phyloP scores from a whole-genome alignment of 2,797 vertebrate species.

The Gallinago solitaria region DNA sequence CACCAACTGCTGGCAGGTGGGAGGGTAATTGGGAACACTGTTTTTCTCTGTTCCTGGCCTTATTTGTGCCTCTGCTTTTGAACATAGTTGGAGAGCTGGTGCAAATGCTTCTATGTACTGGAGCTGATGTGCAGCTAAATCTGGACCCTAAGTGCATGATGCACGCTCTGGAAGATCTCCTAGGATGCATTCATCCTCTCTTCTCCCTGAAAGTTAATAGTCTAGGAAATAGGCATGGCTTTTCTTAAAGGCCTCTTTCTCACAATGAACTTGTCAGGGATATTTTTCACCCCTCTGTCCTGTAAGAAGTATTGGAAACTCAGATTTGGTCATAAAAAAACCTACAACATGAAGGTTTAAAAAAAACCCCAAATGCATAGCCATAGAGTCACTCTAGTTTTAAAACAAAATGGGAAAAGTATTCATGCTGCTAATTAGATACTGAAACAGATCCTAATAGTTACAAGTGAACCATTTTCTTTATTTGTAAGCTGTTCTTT shows the following conservation, averaged over 20 bases:
- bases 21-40: not conserved
- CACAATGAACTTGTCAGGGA: not conserved
- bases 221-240: not conserved
- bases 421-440: not conserved
- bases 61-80: not conserved
- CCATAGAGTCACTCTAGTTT: not conserved
- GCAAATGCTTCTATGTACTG: not conserved
- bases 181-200: not conserved
- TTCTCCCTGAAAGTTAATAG: not conserved
- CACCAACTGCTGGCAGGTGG: not conserved
- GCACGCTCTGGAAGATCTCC: not conserved
- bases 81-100: not conserved
- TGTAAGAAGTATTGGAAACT: not conserved
- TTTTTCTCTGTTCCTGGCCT: not conserved
- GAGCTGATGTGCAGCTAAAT: not conserved
- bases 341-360: not conserved
- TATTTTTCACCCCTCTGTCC: not conserved
- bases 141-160: not conserved
- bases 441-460: not conserved
- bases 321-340: not conserved
- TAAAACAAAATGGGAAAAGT: not conserved
- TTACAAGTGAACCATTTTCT: not conserved
- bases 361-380: not conserved
- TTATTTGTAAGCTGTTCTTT: not conserved
- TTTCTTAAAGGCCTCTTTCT: not conserved